Base-by-base conservation (phyloP, 2,113 vertebrate genomes). In the Engystomops pustulosus region DNA sequence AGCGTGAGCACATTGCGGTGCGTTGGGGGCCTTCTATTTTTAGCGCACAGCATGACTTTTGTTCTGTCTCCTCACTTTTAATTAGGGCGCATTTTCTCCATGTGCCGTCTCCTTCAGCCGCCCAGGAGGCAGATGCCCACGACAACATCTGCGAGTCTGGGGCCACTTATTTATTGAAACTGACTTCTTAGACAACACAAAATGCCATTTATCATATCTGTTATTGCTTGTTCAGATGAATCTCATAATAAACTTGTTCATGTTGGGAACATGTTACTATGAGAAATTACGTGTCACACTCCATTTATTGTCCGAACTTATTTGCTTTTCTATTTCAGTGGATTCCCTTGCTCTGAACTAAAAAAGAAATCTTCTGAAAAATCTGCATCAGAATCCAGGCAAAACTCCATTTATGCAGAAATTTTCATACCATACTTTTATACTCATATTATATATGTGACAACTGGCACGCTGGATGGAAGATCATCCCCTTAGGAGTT, bases 1-100 rank as follows among this genome's bases (percentile, higher is more conserved):
- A 41, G 34, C n/a, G 7, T 2, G 18, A 25, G 53, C 14, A 38
- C 75, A 41, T 41, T n/a, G 75, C 30, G 34, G 75, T 38, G 10
- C 36, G 18, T 78, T 41, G 32, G 10, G 51, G 34, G 51, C 1
- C 41, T 36, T 23, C 75, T 78, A 78, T 78, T 25, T 58, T 60
- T 60, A 78, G 51, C n/a, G 12, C 32, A 78, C 51, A 78, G 51
- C 32, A 3, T 60, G 75, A 78, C 51, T 78, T 58, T 77, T 78
- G 75, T 60, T 58, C 75, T 41, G 51, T 60, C 75, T 58, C 53
- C 75, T 58, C 75, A 41, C 51, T 78, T 60, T 58, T 78, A 60
- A 78, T 78, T 78, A 78, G 75, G 51, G 41, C n/a, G n/a, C 75
- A 41, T 58, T 78, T 78, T 78, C 75, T 49, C 70, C 70, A 49